Evolutionary conservation across 1,140 invertebrate genomes (phyloP).

Genomic region (Drosophila prosaltans): DNA sequence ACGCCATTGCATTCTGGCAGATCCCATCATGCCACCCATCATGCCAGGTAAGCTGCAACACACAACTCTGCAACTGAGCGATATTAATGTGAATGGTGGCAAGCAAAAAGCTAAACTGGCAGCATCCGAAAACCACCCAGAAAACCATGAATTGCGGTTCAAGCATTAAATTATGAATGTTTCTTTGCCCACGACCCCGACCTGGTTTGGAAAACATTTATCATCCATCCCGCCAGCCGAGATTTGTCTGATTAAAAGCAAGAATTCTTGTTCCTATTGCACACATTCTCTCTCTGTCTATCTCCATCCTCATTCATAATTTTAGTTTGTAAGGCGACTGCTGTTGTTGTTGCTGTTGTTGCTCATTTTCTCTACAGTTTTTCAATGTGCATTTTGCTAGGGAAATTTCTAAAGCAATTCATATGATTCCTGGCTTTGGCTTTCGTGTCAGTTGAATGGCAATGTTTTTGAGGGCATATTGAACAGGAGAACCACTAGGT

Average conservation of each 20-base stretch:
- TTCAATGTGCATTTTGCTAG: constrained; percentile 11
- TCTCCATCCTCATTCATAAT: constrained; percentile 30
- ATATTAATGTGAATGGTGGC: constrained; percentile 75
- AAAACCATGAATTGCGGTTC: constrained; percentile 76
- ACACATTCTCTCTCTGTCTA: too few relatives aligned
- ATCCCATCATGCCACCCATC: background rate
- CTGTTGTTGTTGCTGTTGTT: too few relatives aligned
- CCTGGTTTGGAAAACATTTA: constrained; percentile 62
- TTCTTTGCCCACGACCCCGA: constrained; percentile 55
- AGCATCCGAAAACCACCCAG: constrained; percentile 39
- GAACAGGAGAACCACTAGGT: constrained; percentile 1
- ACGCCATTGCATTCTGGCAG: background rate
- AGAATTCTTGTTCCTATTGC: constrained; percentile 42
- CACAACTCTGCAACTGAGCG: constrained; percentile 24
- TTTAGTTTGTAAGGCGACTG: constrained; percentile 26
- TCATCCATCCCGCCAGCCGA: constrained; percentile 60
- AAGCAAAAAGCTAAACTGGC: constrained; percentile 62
- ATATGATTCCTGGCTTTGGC: constrained; percentile 30
- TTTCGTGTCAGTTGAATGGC: constrained; percentile 47
- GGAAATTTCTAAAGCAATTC: constrained; percentile 40
- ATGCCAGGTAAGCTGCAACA: constrained; percentile 28
- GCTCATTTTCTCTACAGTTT: constrained; percentile 5
- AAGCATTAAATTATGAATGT: constrained; percentile 80
- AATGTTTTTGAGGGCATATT: constrained; percentile 33
- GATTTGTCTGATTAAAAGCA: constrained; percentile 74